Evolutionary conservation across 53 echinoderm and acorn worm genomes (phyloP).

Genomic region (Echinometra lucunter): DNA sequence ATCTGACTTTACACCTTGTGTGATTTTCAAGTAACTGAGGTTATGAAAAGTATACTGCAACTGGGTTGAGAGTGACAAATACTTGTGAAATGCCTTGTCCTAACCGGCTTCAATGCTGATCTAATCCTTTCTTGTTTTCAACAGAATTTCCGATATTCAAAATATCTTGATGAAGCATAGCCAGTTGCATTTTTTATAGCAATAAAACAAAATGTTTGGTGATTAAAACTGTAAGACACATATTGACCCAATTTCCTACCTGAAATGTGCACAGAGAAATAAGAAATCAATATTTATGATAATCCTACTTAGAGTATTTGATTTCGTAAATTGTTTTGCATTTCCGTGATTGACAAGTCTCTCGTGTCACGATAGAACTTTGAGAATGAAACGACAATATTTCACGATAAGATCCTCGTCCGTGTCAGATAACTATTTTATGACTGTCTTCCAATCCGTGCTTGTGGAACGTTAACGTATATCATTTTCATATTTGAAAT

Average conservation of each 20-base stretch:
- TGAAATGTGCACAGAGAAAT: background rate
- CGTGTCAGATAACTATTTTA: conserved; percentile 26
- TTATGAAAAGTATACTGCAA: background rate
- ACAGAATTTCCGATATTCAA: background rate
- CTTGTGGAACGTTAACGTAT: background rate
- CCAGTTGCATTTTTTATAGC: background rate
- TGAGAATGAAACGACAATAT: conserved; percentile 12
- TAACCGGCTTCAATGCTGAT: background rate
- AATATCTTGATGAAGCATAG: background rate
- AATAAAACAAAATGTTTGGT: background rate
- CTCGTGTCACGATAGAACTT: background rate
- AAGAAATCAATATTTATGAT: background rate
- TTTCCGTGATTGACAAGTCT: conserved; percentile 37
- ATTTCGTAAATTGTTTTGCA: conserved; percentile 27
- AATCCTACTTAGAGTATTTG: background rate
- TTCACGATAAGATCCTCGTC: background rate
- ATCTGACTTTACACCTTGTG: background rate
- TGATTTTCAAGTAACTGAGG: background rate
- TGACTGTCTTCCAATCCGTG: conserved; percentile 23
- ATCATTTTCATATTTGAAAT: conserved; percentile 36
- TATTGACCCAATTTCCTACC: background rate
- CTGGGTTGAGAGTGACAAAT: background rate
- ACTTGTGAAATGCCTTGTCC: background rate
- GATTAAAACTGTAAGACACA: background rate
- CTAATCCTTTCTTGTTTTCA: background rate